Percentiles rank a stretch among this genome's conserved stretches.
Evolutionary conservation across 2,888 invertebrate genomes (phyloP).

Genomic region (Tipula helvola): DNA sequence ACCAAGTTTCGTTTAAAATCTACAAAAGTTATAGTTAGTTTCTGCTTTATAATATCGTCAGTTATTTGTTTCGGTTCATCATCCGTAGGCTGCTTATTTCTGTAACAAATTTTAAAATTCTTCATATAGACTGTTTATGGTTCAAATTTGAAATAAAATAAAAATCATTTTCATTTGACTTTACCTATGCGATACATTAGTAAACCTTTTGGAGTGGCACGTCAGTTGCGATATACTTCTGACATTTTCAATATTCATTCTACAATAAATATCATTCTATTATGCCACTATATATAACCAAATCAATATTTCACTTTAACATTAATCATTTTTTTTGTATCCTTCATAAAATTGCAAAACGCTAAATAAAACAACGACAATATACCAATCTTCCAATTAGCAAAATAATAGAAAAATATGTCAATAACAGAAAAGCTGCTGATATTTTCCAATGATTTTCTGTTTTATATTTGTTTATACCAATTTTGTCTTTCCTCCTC

Average conservation of each 20-base stretch:
- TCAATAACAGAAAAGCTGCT: constrained; percentile 18
- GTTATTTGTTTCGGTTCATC: too few relatives aligned
- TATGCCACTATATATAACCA: not conserved
- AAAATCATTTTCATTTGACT: too few relatives aligned
- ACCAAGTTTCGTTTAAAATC: too few relatives aligned
- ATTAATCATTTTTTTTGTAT: not conserved
- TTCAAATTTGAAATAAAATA: too few relatives aligned
- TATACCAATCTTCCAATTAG: constrained; percentile 18
- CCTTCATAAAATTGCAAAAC: not conserved
- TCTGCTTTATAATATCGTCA: too few relatives aligned
- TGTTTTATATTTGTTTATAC: not conserved
- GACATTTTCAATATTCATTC: not conserved
- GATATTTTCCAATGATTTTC: constrained; percentile 15
- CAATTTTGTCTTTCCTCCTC: not conserved
- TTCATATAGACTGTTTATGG: too few relatives aligned
- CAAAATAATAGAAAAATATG: constrained; percentile 22
- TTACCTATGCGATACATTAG: too few relatives aligned
- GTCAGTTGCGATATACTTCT: too few relatives aligned
- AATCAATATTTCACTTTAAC: not conserved
- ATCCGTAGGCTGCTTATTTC: too few relatives aligned
- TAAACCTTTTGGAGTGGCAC: too few relatives aligned
- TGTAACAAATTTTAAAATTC: too few relatives aligned
- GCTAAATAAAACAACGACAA: not conserved
- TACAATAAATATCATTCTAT: not conserved
- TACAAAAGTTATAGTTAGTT: too few relatives aligned